phyloP scores from a whole-genome alignment of 1,140 invertebrate species.

The Yoshiicerus persimilis region DNA sequence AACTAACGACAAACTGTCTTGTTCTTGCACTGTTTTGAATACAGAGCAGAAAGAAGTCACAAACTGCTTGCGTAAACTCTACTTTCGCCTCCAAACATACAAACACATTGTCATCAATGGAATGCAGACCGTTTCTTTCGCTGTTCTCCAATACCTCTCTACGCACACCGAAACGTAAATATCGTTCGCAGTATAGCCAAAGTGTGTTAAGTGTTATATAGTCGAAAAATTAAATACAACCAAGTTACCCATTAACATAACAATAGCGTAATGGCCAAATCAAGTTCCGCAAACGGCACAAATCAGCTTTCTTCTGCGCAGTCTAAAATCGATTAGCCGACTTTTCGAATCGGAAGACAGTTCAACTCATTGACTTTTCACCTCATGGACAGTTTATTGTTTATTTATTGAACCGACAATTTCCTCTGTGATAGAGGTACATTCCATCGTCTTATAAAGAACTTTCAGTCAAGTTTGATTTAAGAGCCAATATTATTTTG shows the following conservation, averaged over 20 bases:
- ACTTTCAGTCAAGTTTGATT: too few species aligned
- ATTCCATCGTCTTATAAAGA: too few species aligned
- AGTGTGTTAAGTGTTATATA: not conserved
- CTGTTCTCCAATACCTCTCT: not conserved
- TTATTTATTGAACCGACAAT: too few species aligned
- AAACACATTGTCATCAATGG: not conserved
- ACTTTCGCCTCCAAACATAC: not conserved
- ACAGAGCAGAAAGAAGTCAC: not conserved
- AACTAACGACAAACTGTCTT: slow-evolving; percentile 9
- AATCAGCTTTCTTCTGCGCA: not conserved
- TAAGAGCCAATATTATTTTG: too few species aligned
- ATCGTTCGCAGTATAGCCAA: too few species aligned
- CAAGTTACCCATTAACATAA: not conserved
- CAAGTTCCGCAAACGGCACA: not conserved
- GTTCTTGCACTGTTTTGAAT: not conserved
- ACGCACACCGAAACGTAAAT: too few species aligned
- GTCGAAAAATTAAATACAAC: not conserved
- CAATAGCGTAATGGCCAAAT: not conserved
- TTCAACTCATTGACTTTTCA: not conserved
- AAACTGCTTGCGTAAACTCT: not conserved
- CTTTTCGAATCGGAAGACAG: not conserved
- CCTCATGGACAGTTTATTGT: too few species aligned
- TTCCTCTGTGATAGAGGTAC: too few species aligned
- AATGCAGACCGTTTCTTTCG: not conserved
- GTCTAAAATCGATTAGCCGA: too few species aligned